These are phyloP conservation scores for Melanostigma gelatinosum DNA, from an alignment of 2,113 vertebrate species.

Conservation along the genomic window DNA sequence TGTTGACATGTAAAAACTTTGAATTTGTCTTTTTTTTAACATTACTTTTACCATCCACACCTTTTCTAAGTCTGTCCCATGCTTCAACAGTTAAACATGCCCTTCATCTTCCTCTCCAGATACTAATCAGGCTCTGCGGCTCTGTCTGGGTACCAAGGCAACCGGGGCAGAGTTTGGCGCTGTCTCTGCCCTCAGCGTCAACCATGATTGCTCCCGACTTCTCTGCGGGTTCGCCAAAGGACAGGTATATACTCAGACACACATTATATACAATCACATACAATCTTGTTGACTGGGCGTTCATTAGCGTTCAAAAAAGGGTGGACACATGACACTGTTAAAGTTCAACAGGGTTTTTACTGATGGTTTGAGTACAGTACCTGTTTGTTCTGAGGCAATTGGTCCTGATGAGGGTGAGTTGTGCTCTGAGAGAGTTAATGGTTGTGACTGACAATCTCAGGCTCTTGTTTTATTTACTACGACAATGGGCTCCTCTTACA, in stretches of 20 bases:
- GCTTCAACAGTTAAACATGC: background rate
- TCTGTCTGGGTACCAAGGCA: conserved; percentile 93
- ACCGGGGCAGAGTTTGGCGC: conserved; percentile 96
- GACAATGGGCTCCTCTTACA: background rate
- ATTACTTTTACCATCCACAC: background rate
- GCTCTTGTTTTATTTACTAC: background rate
- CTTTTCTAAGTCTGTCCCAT: background rate
- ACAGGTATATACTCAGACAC: conserved; percentile 85
- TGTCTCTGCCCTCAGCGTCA: conserved; percentile 96
- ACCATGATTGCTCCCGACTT: conserved; percentile 93
- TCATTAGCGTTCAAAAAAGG: background rate
- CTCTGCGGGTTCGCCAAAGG: conserved; percentile 99
- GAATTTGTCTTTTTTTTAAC: background rate
- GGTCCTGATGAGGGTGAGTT: background rate
- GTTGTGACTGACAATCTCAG: background rate
- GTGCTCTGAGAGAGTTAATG: background rate
- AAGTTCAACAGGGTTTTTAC: background rate
- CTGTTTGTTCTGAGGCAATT: background rate
- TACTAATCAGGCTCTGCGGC: conserved; percentile 93
- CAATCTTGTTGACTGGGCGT: background rate
- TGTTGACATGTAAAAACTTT: background rate
- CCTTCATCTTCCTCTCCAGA: conserved; percentile 79
- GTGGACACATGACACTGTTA: background rate
- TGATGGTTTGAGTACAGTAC: background rate
- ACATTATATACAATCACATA: background rate